These are phyloP conservation scores for Rousettus madagascariensis DNA, from an alignment of 2,797 vertebrate species.

Conservation along the genomic window DNA sequence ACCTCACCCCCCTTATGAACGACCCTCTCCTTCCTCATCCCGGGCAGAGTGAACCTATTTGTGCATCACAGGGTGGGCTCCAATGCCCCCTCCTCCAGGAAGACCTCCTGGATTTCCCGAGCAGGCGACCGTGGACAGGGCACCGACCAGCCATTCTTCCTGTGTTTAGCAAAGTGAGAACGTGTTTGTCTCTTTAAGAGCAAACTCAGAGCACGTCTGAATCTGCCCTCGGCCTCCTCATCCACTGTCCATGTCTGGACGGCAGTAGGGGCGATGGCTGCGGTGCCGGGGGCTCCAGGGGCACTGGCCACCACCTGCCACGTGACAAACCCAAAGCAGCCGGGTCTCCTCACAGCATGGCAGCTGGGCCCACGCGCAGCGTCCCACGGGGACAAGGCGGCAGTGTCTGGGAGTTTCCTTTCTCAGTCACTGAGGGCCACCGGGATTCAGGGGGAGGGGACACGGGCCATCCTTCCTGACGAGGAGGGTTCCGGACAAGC, in stretches of 20 bases:
- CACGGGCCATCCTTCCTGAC: neutral
- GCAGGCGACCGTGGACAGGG: neutral
- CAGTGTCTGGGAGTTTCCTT: neutral
- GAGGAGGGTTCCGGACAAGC: neutral
- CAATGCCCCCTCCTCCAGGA: neutral
- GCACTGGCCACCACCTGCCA: accelerated
- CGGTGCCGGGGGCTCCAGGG: neutral
- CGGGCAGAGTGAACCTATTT: neutral
- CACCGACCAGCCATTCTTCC: neutral
- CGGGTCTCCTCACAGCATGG: neutral
- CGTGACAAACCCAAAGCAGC: too few species aligned
- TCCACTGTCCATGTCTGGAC: neutral
- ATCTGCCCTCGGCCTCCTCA: neutral
- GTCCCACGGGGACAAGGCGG: neutral
- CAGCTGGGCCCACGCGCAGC: too few species aligned
- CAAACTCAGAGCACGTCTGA: neutral
- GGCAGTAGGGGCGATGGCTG: neutral
- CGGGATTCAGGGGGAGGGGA: neutral
- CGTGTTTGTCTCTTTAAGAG: neutral
- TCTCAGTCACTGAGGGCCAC: neutral
- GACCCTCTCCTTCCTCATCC: neutral
- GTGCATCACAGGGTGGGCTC: neutral
- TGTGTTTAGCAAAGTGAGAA: neutral
- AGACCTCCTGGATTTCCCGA: neutral
- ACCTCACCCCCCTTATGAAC: neutral